A percentile compares a stretch with the other conserved stretches of the same genome.
Conservation (phyloP, 1,140 invertebrate species). For the Calliopsis andreniformis region DNA sequence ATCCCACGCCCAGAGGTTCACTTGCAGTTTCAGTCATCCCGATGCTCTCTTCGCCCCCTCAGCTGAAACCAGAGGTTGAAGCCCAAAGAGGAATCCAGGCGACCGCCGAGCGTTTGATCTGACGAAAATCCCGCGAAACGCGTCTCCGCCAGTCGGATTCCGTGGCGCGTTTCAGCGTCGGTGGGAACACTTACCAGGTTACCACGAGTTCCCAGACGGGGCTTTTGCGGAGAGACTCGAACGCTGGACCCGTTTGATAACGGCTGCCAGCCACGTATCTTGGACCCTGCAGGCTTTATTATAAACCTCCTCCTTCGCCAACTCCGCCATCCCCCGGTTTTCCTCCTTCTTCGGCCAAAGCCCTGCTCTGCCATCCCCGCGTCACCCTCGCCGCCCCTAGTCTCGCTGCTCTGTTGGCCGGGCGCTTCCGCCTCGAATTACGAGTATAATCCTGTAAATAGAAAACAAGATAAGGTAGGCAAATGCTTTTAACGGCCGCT, state of each 20-base stretch:
- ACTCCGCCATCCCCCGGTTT: conserved; percentile 28
- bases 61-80: not conserved
- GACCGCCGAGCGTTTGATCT: not conserved
- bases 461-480: conserved; percentile 57
- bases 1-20: too few relatives aligned
- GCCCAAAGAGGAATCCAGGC: not conserved
- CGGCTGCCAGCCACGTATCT: conserved; percentile 71
- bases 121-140: conserved; percentile 23
- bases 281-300: conserved; percentile 75
- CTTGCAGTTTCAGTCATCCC: too few relatives aligned
- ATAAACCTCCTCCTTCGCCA: conserved; percentile 63
- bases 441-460: conserved; percentile 63
- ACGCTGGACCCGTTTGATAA: conserved; percentile 75
- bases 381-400: not conserved
- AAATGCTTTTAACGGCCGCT: conserved; percentile 49
- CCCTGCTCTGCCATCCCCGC: not conserved
- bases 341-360: conserved; percentile 48
- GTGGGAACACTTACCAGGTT: conserved; percentile 38
- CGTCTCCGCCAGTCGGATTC: conserved; percentile 3
- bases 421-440: conserved; percentile 51
- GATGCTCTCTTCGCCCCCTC: too few relatives aligned
- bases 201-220: conserved; percentile 57
- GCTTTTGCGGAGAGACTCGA: conserved; percentile 76
- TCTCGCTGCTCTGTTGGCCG: not conserved
- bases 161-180: conserved; percentile 44